These are phyloP conservation scores for Ormyrus rosae DNA, from an alignment of 2,888 invertebrate species.

Conservation along the genomic window DNA sequence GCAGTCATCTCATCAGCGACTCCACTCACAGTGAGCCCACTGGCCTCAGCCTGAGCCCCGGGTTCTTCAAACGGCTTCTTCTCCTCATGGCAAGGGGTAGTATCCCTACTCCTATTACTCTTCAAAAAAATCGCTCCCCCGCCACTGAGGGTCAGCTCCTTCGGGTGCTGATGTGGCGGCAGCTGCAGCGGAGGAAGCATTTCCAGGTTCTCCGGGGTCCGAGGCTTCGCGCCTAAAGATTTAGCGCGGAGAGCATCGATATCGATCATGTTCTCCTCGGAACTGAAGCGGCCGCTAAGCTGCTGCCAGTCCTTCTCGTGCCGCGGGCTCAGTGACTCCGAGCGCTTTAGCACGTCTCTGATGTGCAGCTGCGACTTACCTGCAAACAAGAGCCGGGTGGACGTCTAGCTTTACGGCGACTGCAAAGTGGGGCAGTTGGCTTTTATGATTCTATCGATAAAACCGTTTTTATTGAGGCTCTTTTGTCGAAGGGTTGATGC, in stretches of 20 bases:
- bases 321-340: conserved; percentile 76
- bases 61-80: conserved; percentile 65
- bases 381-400: neutral
- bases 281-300: conserved; percentile 68
- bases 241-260: conserved; percentile 70
- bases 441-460: no score
- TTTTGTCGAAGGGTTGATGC: no score
- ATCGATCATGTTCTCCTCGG: conserved; percentile 73
- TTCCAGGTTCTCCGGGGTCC: conserved; percentile 56
- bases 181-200: conserved; percentile 64
- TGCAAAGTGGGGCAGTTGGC: no score
- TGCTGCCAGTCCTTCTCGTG: conserved; percentile 78
- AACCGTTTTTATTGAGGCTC: no score
- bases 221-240: conserved; percentile 61
- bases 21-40: neutral
- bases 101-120: conserved; percentile 72
- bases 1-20: conserved; percentile 61
- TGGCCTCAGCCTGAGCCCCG: conserved; percentile 44
- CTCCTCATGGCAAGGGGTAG: conserved; percentile 69
- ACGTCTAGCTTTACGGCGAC: no score
- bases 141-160: conserved; percentile 75
- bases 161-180: conserved; percentile 73
- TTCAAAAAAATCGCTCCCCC: conserved; percentile 83
- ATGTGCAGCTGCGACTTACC: conserved; percentile 37
- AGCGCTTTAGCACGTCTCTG: conserved; percentile 77